Evolutionary conservation across 2,888 invertebrate species (phyloP).

Genomic region (Torymus aiolomorphi): DNA sequence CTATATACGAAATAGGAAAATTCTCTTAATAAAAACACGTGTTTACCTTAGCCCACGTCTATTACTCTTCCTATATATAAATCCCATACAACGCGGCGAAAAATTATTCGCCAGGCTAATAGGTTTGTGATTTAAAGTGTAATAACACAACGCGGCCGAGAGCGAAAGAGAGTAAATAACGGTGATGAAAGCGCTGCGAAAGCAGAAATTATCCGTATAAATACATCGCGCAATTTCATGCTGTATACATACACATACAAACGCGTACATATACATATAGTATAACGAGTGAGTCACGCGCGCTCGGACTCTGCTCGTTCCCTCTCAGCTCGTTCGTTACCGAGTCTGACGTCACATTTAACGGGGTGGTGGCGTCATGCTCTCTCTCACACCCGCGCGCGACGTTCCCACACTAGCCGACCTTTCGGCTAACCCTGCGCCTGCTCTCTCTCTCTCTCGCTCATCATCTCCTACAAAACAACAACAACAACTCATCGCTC

Average conservation of each 20-base stretch:
- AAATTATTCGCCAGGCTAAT: neutral
- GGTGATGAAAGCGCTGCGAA: constrained; percentile 5
- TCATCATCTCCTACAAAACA: too few relatives aligned
- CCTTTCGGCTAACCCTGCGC: constrained; percentile 27
- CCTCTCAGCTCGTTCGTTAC: constrained; percentile 3
- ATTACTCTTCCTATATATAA: neutral
- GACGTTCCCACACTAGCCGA: constrained; percentile 45
- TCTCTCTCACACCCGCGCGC: constrained; percentile 7
- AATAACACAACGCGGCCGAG: constrained; percentile 1
- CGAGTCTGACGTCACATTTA: constrained; percentile 36
- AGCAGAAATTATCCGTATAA: constrained; percentile 15
- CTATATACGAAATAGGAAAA: too few relatives aligned
- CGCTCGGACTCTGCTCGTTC: neutral
- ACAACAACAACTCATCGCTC: too few relatives aligned
- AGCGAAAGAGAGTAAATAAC: constrained; percentile 5
- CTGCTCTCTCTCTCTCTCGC: neutral
- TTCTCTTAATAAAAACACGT: too few relatives aligned
- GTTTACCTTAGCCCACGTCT: too few relatives aligned
- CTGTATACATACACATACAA: neutral
- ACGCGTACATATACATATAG: too few relatives aligned
- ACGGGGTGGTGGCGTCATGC: constrained; percentile 26
- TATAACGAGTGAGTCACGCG: constrained; percentile 38
- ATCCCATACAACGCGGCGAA: neutral
- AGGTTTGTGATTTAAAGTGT: constrained; percentile 9
- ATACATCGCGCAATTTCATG: constrained; percentile 16